Percentiles rank a stretch among this genome's conserved stretches.
Evolutionary conservation across 2,797 vertebrate species (phyloP).

Genomic region (Buphagus erythrorhynchus): DNA sequence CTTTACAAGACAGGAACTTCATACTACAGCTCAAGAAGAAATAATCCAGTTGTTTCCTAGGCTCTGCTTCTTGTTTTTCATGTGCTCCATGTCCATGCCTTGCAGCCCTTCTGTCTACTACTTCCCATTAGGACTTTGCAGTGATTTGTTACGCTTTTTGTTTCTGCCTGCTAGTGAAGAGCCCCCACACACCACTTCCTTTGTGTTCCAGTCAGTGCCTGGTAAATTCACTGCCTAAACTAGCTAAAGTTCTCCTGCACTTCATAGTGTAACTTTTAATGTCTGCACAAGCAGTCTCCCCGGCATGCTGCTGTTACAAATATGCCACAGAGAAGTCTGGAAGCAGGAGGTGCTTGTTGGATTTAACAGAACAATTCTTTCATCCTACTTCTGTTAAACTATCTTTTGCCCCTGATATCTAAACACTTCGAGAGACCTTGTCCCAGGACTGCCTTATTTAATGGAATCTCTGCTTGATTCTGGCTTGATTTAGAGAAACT

Average conservation of each 20-base stretch:
- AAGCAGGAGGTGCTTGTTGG: background rate
- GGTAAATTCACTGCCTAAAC: background rate
- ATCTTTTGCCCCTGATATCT: background rate
- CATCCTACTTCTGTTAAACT: background rate
- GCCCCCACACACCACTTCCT: background rate
- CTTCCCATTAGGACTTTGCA: background rate
- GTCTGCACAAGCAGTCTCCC: background rate
- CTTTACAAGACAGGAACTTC: background rate
- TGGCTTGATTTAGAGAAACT: background rate
- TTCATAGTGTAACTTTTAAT: background rate
- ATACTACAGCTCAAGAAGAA: background rate
- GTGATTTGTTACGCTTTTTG: conserved; percentile 9
- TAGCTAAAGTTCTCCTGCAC: background rate
- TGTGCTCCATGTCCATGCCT: background rate
- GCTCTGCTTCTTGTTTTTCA: background rate
- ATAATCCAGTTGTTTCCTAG: background rate
- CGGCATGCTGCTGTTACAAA: background rate
- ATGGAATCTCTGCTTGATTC: background rate
- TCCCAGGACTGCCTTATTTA: background rate
- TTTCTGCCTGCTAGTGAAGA: background rate
- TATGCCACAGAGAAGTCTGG: background rate
- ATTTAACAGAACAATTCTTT: background rate
- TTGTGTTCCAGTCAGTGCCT: background rate
- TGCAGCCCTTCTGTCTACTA: background rate
- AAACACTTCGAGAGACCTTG: background rate